These are phyloP conservation scores for Ceratotherium simum DNA, from an alignment of 2,113 vertebrate genomes.

Conservation along the genomic window DNA sequence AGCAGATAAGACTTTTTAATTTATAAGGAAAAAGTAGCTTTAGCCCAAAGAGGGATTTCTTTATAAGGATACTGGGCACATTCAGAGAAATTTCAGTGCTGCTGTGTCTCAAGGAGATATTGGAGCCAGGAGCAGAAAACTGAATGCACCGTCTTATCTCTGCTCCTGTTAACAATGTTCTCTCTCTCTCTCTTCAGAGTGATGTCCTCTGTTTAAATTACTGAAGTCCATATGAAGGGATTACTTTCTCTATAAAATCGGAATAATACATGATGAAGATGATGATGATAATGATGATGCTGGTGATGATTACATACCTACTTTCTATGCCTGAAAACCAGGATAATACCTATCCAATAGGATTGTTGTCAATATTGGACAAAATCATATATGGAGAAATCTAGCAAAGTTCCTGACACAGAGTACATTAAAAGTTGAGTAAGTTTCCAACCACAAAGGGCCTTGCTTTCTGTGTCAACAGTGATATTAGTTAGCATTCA, in stretches of 20 bases:
- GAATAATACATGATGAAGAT: not conserved
- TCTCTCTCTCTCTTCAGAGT: not conserved
- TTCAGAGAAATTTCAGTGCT: not conserved
- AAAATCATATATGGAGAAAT: not conserved
- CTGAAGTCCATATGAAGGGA: not conserved
- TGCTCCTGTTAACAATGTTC: not conserved
- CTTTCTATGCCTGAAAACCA: not conserved
- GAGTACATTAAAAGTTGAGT: not conserved
- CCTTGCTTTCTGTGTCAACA: not conserved
- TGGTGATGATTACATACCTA: not conserved
- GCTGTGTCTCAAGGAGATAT: not conserved
- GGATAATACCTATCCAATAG: not conserved
- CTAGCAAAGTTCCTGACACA: not conserved
- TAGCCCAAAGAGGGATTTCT: not conserved
- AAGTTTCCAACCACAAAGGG: not conserved
- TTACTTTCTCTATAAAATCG: not conserved
- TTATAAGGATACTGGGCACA: not conserved
- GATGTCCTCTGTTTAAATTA: not conserved
- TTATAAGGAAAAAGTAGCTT: not conserved
- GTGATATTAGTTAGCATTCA: not conserved
- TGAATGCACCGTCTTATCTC: not conserved
- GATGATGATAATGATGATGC: not conserved
- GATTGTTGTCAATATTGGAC: not conserved
- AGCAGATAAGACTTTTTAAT: not conserved
- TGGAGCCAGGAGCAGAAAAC: not conserved